Evolutionary conservation across 2,888 invertebrate genomes (phyloP), one percentile per base, ranked within the genome.

Genomic region (Volucella inflata): DNA sequence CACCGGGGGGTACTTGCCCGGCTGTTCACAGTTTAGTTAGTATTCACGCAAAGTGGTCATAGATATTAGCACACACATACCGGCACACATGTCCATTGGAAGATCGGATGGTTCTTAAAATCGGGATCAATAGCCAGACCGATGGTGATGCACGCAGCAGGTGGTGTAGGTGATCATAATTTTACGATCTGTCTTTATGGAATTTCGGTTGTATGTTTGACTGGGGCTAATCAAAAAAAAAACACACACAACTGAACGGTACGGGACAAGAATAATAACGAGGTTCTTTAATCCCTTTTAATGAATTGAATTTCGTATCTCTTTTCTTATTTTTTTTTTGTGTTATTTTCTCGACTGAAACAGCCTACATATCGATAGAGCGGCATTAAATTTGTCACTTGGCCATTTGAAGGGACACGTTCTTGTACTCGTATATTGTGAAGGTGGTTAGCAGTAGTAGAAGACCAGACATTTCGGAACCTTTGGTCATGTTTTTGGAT

Each of bases 111-210:
- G 21, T 14, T 57, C 44, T 68, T 55, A 8, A 71, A 64, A 71
- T 75, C 70, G 85, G 85, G 85, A 85, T 85, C 85, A 85, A 85
- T 85, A 85, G 85, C 81, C 81, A 85, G 76, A 85, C 85, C 85
- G 85, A 80, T 70, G 75, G 48, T 85, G 76, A 81, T 67, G 85
- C 80, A 62, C 85, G 36, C 85, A 85, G 85, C 85, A 85, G 85
- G 85, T 85, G 85, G 85, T 85, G 71, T 85, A 85, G 85, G 85
- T 81, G 85, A 85, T 85, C 85, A 85, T 85, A 85, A 85, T 85
- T 85, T 85, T 76, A 85, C 81, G 85, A 85, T 85, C 85, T 80
- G 85, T 85, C 85, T 76, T 85, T 81, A 80, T 85, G 84, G 85
- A 77, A 81, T 85, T 80, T 76, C 60, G 76, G 74, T 64, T 84